Percentiles rank a stretch among this genome's conserved stretches.
Conservation (phyloP, 1,140 invertebrate genomes). For the Kradibia gibbosae region DNA sequence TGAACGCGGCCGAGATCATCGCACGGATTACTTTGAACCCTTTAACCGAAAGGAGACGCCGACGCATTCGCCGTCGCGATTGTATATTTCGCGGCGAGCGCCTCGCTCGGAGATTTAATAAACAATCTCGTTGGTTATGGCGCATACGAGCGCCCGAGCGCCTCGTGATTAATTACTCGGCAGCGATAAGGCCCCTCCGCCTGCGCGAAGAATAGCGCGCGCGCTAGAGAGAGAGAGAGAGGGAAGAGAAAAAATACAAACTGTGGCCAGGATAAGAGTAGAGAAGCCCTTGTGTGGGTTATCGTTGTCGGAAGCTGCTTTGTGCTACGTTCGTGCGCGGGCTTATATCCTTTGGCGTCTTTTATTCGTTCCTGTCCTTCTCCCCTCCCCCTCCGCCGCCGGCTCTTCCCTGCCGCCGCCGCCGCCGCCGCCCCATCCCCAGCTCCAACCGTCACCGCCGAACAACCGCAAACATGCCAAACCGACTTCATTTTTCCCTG, state of each 20-base stretch:
- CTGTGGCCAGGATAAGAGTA: constrained; percentile 41
- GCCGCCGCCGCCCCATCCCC: not conserved
- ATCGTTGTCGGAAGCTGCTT: constrained; percentile 46
- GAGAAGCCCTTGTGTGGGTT: constrained; percentile 45
- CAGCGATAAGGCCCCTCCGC: constrained; percentile 28
- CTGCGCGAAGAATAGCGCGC: constrained; percentile 31
- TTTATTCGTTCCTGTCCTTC: not conserved
- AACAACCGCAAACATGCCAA: not conserved
- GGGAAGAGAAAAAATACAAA: constrained; percentile 19
- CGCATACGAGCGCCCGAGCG: not conserved
- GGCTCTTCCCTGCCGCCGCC: not conserved
- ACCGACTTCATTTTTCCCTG: too few relatives aligned
- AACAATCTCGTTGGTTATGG: constrained; percentile 28
- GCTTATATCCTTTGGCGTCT: constrained; percentile 24
- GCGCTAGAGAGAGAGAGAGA: not conserved
- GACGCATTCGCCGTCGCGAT: not conserved
- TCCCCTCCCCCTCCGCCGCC: too few relatives aligned
- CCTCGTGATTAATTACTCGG: constrained; percentile 41
- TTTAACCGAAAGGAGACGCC: not conserved
- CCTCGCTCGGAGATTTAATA: constrained; percentile 15
- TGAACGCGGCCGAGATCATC: not conserved
- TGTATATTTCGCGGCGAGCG: not conserved
- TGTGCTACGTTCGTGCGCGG: constrained; percentile 12
- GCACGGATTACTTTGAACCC: not conserved
- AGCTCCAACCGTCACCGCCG: not conserved